phyloP scores from a whole-genome alignment of 1,140 invertebrate genomes.

The Drosophila kepulauana region DNA sequence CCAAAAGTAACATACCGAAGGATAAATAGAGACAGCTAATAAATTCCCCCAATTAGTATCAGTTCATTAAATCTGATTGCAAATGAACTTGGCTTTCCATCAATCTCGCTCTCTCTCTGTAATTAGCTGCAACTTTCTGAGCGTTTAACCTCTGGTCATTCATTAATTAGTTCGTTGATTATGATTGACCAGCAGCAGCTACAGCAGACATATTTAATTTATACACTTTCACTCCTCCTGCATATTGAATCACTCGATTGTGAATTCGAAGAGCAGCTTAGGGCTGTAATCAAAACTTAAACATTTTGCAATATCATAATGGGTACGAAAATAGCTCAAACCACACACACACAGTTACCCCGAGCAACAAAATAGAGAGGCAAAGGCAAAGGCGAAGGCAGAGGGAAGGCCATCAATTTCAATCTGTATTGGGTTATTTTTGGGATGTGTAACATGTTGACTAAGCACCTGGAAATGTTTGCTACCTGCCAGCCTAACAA shows the following conservation, averaged over 20 bases:
- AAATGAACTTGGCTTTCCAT: neutral
- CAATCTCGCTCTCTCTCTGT: neutral
- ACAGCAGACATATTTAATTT: neutral
- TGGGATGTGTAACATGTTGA: slow-evolving; percentile 44
- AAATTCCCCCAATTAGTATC: neutral
- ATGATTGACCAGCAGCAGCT: neutral
- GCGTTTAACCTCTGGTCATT: slow-evolving; percentile 5
- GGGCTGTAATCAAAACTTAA: slow-evolving; percentile 67
- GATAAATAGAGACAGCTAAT: neutral
- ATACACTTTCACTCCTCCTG: neutral
- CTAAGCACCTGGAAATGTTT: slow-evolving; percentile 71
- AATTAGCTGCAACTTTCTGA: slow-evolving; percentile 12
- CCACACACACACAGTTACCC: neutral
- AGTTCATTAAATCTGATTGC: neutral
- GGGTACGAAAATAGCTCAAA: slow-evolving; percentile 1
- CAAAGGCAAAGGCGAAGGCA: neutral
- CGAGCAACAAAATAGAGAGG: neutral
- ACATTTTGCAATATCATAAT: slow-evolving; percentile 50
- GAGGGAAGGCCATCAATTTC: slow-evolving; percentile 63
- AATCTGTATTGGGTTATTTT: slow-evolving; percentile 73
- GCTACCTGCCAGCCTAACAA: slow-evolving; percentile 33
- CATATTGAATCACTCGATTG: neutral
- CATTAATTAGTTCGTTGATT: slow-evolving; percentile 16
- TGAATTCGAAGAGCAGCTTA: slow-evolving; percentile 45
- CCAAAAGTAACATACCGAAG: neutral